A percentile compares a stretch with the other conserved stretches of the same genome.
These are phyloP conservation scores for Andrena bicolor DNA, from an alignment of 2,888 invertebrate genomes.

Conservation along the genomic window DNA sequence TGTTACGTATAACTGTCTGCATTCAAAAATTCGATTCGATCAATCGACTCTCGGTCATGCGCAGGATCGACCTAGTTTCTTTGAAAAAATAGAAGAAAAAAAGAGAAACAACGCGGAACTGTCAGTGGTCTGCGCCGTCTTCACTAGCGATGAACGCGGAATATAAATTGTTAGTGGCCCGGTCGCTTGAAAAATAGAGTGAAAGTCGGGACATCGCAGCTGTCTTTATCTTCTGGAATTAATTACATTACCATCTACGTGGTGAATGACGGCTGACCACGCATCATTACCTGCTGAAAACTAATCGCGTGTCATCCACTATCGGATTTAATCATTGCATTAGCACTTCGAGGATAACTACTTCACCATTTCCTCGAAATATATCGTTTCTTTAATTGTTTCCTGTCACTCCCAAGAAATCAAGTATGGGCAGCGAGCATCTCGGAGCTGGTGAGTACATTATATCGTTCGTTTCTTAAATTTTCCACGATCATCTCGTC, in stretches of 20 bases:
- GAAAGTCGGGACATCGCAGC: background rate
- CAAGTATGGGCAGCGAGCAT: constrained; percentile 68
- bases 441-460: constrained; percentile 68
- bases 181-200: background rate
- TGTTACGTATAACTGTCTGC: background rate
- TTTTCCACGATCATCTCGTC: background rate
- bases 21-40: constrained; percentile 34
- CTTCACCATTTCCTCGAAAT: background rate
- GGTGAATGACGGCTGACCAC: background rate
- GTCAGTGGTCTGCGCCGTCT: background rate
- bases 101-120: background rate
- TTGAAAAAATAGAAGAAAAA: background rate
- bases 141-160: background rate
- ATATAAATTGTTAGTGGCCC: background rate
- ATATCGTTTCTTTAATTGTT: background rate
- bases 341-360: background rate
- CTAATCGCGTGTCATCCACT: background rate
- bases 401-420: background rate
- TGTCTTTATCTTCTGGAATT: background rate
- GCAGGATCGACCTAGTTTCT: constrained; percentile 12
- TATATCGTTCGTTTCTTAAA: background rate
- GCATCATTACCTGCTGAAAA: background rate
- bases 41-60: constrained; percentile 39
- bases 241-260: background rate
- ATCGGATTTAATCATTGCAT: constrained; percentile 1